phyloP scores from a whole-genome alignment of 1,140 invertebrate species.

The Heliconius eleuchia region DNA sequence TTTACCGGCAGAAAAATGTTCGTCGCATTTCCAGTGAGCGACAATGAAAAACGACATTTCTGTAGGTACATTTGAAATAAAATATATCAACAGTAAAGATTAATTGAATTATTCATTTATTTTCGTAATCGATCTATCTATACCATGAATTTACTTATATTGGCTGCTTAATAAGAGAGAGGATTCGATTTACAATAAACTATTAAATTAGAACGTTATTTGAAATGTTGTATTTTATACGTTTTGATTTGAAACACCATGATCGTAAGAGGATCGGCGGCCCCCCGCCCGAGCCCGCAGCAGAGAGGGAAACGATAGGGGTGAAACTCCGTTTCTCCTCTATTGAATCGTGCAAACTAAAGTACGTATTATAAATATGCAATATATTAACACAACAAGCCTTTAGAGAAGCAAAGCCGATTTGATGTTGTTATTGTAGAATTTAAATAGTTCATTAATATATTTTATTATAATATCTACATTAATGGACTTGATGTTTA shows the following conservation, averaged over 20 bases:
- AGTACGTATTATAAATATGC: not conserved
- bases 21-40: not conserved
- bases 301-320: not conserved
- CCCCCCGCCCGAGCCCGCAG: not conserved
- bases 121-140: not conserved
- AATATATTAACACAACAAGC: not conserved
- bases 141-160: not conserved
- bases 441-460: too few species aligned
- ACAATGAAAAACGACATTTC: too few species aligned
- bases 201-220: not conserved
- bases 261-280: not conserved
- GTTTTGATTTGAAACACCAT: conserved; percentile 10
- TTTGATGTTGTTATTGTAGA: not conserved
- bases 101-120: not conserved
- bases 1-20: not conserved
- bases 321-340: conserved; percentile 2
- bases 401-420: not conserved
- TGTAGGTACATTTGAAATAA: not conserved
- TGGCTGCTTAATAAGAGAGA: not conserved
- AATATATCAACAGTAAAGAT: not conserved
- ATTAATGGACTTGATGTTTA: too few species aligned
- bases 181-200: not conserved
- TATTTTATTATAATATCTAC: too few species aligned
- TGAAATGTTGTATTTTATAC: conserved; percentile 6
- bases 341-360: not conserved